These are phyloP conservation scores for Aldrovandia affinis DNA, from an alignment of 2,797 vertebrate genomes.

Conservation along the genomic window DNA sequence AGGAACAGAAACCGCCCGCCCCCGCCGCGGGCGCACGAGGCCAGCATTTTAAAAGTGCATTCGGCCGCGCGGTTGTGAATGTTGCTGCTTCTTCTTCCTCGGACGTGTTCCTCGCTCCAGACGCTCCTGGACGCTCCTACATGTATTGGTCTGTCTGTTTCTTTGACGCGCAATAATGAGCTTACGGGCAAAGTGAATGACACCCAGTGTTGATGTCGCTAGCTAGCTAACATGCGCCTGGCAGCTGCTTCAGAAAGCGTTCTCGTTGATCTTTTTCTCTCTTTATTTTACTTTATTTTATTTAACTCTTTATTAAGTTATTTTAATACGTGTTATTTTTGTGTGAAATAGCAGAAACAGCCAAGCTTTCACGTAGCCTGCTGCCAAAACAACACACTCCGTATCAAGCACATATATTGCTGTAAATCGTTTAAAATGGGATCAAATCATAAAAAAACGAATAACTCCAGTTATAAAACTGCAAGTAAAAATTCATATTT, in stretches of 20 bases:
- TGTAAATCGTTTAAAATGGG: no score
- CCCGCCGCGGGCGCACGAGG: slow-evolving; percentile 40
- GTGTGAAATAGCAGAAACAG: not conserved
- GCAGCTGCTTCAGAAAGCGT: not conserved
- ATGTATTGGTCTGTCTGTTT: slow-evolving; percentile 41
- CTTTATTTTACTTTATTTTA: not conserved
- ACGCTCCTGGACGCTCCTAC: slow-evolving; percentile 38
- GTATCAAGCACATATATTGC: no score
- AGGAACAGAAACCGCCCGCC: slow-evolving; percentile 38
- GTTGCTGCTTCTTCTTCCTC: no score
- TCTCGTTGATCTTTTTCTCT: no score
- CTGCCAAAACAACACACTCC: no score
- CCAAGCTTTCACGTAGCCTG: no score
- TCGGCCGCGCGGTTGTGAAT: not conserved
- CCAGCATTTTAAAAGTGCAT: slow-evolving; percentile 54
- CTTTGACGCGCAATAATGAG: slow-evolving; percentile 19
- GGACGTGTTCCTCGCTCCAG: not conserved
- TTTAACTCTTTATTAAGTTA: not conserved
- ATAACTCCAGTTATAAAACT: not conserved
- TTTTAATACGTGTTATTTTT: not conserved
- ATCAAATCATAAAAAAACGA: no score
- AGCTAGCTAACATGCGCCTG: not conserved
- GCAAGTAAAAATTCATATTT: not conserved
- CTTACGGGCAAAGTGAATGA: not conserved
- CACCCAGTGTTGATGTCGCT: not conserved